Conservation (phyloP, 2,797 vertebrate genomes). For the Hypotaenidia okinawae region DNA sequence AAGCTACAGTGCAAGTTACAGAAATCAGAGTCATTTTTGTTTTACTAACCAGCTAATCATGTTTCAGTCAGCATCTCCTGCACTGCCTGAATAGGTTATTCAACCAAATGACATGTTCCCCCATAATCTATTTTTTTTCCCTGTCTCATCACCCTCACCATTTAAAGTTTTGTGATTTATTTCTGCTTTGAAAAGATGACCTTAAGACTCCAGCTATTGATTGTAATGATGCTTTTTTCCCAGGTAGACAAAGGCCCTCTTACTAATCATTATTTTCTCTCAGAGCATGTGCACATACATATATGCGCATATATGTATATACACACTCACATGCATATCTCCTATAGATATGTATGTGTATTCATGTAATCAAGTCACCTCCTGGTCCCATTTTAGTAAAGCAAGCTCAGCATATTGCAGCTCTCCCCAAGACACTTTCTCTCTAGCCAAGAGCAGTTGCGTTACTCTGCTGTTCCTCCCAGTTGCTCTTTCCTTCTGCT, state of each 20-base stretch:
- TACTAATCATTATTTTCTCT: neutral
- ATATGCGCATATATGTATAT: too few relatives aligned
- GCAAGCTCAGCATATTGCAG: neutral
- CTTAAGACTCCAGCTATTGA: neutral
- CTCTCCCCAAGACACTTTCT: neutral
- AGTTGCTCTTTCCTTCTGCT: neutral
- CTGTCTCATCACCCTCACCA: neutral
- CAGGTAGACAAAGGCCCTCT: neutral
- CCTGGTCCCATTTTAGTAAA: neutral
- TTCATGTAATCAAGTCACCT: neutral
- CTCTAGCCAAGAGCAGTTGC: fast-evolving
- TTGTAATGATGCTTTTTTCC: neutral
- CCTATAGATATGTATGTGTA: neutral
- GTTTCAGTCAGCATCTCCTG: neutral
- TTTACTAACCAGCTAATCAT: neutral
- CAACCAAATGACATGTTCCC: neutral
- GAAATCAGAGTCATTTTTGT: neutral
- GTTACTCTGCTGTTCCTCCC: neutral
- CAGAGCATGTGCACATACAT: neutral
- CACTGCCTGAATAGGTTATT: neutral
- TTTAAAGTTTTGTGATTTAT: neutral
- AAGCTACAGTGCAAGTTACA: neutral
- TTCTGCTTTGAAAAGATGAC: neutral
- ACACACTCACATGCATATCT: too few relatives aligned
- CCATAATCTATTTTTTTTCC: neutral